These are phyloP conservation scores for Strongylocentrotus purpuratus DNA, from an alignment of 35 echinoderm and acorn worm species.

Conservation along the genomic window DNA sequence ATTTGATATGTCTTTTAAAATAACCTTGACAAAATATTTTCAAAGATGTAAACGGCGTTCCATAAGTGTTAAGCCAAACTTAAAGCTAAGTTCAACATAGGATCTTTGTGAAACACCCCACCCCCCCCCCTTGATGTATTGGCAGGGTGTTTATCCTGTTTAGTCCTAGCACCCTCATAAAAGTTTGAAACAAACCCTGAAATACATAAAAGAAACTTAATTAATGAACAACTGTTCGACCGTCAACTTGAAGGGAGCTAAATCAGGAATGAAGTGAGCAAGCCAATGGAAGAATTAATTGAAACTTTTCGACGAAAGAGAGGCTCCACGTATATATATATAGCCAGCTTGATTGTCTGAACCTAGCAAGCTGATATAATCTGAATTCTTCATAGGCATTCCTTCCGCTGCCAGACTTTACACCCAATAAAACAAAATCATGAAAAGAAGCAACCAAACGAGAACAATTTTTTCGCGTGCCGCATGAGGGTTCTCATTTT, in stretches of 20 bases:
- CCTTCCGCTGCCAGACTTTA: background rate
- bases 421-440: background rate
- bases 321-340: background rate
- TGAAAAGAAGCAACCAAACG: background rate
- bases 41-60: no score
- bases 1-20: no score
- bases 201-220: no score
- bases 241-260: background rate
- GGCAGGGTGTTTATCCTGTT: no score
- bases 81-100: no score
- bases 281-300: background rate
- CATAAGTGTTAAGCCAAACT: no score
- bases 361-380: background rate
- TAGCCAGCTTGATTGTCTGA: background rate
- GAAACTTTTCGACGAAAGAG: background rate
- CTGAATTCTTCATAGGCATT: background rate
- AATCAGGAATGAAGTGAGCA: background rate
- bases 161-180: no score
- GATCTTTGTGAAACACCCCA: no score
- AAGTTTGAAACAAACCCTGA: no score
- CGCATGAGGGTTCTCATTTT: background rate
- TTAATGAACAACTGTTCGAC: background rate
- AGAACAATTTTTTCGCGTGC: slow-evolving; percentile 9
- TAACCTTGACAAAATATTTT: no score
- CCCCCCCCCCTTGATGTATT: no score